Evolutionary conservation across 2,888 invertebrate species (phyloP), one percentile per base, ranked within the genome.

Genomic region (Drosophila subsilvestris): DNA sequence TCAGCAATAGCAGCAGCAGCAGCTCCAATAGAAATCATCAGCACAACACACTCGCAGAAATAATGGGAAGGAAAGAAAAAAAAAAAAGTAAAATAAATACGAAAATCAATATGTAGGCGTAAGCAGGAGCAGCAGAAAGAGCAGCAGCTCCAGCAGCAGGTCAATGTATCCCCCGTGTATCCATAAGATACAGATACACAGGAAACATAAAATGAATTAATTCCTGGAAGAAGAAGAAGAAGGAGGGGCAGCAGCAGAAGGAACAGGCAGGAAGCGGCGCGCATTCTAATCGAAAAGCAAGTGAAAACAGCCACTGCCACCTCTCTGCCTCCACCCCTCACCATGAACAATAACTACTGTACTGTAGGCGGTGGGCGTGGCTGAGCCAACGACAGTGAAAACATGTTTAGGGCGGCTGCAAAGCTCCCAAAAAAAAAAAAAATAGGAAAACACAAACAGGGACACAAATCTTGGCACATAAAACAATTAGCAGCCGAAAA

Each of bases 151-250:
- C 57, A 32, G 32, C 32, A 37, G 37, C 14, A 14, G 37, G 37
- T 37, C 37, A 37, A 37, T 37, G 37, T 37, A n/a, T n/a, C n/a
- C 37, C 14, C 37, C 37, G 37, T 37, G 63, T 67, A 70, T 75
- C 75, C 76, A 59, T 47, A 25, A 83, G 79, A 65, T 74, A 84
- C 78, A 79, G 70, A 69, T 74, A 74, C 72, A 73, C 71, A 81
- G 86, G 88, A 87, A 83, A 83, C 85, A 87, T 85, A 87, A 86
- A 86, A 86, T 88, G 85, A 86, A 87, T 86, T 86, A 87, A 86
- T 86, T 87, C 79, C 75, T 71, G 71, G 83, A 76, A 80, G 80
- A 76, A 80, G 70, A 74, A 61, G 66, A 45, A 61, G 61, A 51
- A 57, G 32, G 37, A 54, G 53, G 62, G 71, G 78, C 59, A 65